Conservation (phyloP, 2,113 vertebrate species). For the Tachysurus fulvidraco region DNA sequence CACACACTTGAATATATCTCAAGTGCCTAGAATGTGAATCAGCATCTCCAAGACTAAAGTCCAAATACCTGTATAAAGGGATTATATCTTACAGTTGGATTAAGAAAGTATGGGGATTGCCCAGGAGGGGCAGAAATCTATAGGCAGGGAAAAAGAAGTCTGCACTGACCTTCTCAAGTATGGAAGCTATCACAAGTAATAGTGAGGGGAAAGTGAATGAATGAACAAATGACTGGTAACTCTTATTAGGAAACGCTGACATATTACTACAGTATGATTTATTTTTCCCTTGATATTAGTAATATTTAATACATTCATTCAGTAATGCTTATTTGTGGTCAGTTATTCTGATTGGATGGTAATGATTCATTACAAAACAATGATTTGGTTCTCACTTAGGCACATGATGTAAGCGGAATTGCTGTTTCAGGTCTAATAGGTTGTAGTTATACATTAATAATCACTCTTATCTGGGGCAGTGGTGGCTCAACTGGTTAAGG, state of each 20-base stretch:
- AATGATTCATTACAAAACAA: background rate
- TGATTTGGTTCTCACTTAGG: background rate
- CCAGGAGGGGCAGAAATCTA: background rate
- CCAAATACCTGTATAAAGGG: background rate
- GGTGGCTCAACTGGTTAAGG: too few species aligned
- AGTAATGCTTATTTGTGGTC: background rate
- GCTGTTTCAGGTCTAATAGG: background rate
- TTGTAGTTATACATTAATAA: background rate
- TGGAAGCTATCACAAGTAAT: background rate
- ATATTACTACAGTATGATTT: background rate
- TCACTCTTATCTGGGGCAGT: too few species aligned
- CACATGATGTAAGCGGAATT: background rate
- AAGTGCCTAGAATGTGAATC: background rate
- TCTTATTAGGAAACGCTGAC: background rate
- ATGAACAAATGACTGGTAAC: background rate
- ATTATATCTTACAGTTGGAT: background rate
- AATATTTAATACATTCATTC: background rate
- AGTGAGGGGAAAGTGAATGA: background rate
- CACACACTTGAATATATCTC: background rate
- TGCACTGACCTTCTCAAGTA: background rate
- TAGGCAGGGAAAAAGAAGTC: background rate
- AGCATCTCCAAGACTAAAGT: background rate
- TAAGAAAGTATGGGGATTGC: background rate
- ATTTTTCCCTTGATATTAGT: background rate
- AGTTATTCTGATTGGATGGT: background rate